Conservation (phyloP, 2,113 vertebrate species). For the Sylvietta virens region DNA sequence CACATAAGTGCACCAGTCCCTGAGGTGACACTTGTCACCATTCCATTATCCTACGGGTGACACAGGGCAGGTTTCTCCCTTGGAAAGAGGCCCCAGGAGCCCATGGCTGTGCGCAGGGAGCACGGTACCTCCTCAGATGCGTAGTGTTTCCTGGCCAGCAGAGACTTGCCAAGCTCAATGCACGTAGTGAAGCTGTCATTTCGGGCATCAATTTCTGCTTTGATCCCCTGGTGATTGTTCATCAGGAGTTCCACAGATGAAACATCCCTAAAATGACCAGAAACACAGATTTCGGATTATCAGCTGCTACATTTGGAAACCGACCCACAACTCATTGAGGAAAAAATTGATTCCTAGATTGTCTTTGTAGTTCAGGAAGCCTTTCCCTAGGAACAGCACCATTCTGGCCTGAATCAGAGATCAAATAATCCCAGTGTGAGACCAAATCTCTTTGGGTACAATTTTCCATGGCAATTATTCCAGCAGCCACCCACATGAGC, state of each 20-base stretch:
- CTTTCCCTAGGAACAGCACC: neutral
- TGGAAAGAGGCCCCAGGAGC: neutral
- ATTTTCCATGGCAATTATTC: neutral
- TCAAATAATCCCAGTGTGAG: neutral
- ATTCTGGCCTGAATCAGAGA: neutral
- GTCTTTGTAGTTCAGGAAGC: neutral
- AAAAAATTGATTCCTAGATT: neutral
- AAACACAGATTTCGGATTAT: neutral
- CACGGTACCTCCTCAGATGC: slow-evolving; percentile 87
- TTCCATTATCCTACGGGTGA: neutral
- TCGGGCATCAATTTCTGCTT: slow-evolving; percentile 94
- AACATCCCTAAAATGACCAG: slow-evolving; percentile 82
- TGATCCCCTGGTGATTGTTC: slow-evolving; percentile 98
- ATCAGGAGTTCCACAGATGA: slow-evolving; percentile 95
- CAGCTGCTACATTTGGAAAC: neutral
- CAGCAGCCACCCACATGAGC: neutral
- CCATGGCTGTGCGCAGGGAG: neutral
- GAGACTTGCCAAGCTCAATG: slow-evolving; percentile 92
- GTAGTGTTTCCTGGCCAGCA: slow-evolving; percentile 92
- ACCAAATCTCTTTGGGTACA: neutral
- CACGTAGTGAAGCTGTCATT: slow-evolving; percentile 95
- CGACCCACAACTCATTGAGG: neutral
- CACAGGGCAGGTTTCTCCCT: neutral
- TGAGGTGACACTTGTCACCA: neutral
- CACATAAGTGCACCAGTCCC: neutral